These are phyloP conservation scores for Lissocephala sabroskyi DNA, from an alignment of 2,888 invertebrate genomes.

Conservation along the genomic window DNA sequence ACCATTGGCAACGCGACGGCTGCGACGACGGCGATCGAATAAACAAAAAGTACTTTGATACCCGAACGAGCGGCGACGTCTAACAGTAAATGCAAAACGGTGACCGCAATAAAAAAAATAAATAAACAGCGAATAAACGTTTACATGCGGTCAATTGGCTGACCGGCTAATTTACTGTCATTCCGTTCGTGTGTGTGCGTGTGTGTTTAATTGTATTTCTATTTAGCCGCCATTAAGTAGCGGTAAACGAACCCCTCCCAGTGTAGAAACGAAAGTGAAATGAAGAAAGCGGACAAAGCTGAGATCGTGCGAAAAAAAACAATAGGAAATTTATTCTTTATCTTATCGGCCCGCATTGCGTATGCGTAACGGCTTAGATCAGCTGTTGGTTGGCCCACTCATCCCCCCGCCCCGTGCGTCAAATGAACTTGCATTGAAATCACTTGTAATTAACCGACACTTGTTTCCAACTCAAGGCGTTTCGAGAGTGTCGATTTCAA, in stretches of 20 bases:
- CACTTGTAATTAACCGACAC: no score
- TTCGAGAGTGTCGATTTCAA: no score
- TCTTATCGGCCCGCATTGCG: constrained; percentile 3
- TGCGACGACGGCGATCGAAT: neutral
- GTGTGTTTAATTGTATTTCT: neutral
- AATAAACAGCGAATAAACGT: constrained; percentile 10
- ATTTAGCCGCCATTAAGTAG: neutral
- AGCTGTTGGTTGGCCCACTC: no score
- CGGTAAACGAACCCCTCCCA: neutral
- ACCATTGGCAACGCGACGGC: constrained; percentile 20
- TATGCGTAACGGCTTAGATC: neutral
- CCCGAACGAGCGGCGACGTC: no score
- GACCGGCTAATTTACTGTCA: constrained; percentile 7
- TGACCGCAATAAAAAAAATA: constrained; percentile 36
- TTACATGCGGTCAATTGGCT: neutral
- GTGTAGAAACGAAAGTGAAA: no score
- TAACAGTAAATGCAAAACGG: constrained; percentile 26
- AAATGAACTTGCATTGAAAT: no score
- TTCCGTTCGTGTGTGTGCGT: neutral
- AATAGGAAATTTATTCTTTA: neutral
- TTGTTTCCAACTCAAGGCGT: no score
- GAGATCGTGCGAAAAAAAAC: neutral
- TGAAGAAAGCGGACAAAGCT: neutral
- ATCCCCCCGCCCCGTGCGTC: no score
- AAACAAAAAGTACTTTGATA: no score